phyloP scores from a whole-genome alignment of 2,797 vertebrate species.

The Falco peregrinus region DNA sequence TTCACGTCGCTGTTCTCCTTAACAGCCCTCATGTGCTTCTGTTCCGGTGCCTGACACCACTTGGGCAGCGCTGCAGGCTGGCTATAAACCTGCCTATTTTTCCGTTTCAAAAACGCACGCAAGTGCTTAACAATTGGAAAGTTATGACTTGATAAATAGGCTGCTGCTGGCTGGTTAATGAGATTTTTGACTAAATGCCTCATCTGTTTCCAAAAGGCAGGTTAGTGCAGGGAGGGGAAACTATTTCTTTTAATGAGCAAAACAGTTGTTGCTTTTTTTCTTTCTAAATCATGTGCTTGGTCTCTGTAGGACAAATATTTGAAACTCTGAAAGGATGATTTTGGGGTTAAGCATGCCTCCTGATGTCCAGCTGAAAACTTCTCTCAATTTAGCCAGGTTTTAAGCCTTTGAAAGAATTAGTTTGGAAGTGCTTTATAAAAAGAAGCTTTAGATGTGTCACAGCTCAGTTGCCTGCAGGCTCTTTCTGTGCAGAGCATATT shows the following conservation, averaged over 20 bases:
- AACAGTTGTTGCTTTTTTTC: neutral
- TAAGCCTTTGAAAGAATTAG: neutral
- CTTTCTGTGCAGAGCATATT: neutral
- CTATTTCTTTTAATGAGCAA: neutral
- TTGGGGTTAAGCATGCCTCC: neutral
- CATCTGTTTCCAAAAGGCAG: neutral
- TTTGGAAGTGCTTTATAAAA: neutral
- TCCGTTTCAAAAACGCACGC: neutral
- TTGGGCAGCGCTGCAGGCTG: neutral
- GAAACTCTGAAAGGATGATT: neutral
- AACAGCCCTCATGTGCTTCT: fast-evolving
- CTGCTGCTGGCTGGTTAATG: neutral
- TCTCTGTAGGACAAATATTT: neutral
- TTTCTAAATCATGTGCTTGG: neutral
- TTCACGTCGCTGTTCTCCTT: neutral
- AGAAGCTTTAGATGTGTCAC: neutral
- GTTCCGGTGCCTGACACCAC: neutral
- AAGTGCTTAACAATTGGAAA: neutral
- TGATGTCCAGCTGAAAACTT: neutral
- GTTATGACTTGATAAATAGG: neutral
- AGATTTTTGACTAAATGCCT: neutral
- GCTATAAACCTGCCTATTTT: neutral
- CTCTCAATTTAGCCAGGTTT: neutral
- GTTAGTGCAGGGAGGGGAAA: neutral
- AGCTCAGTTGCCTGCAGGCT: neutral